Evolutionary conservation across 2,113 vertebrate genomes (phyloP).

Genomic region (Pholis gunnellus): DNA sequence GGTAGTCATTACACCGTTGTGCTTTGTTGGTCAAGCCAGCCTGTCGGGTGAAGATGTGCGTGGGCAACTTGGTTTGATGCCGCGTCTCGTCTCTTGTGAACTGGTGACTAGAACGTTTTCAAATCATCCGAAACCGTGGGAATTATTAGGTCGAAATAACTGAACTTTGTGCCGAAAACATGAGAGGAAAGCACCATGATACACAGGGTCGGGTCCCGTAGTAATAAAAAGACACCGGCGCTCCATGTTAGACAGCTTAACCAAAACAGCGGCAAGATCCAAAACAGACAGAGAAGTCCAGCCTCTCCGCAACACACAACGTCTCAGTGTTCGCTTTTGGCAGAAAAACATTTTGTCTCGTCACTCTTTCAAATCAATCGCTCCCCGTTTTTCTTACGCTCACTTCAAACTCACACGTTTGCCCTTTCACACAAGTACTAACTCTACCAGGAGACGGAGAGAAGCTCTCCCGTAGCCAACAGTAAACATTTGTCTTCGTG

Average conservation of each 20-base stretch:
- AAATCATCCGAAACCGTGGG: slow-evolving; percentile 12
- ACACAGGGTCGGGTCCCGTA: slow-evolving; percentile 37
- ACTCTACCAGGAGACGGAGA: slow-evolving; percentile 35
- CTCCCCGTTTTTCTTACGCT: slow-evolving; percentile 24
- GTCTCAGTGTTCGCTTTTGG: slow-evolving; percentile 76
- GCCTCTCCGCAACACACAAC: slow-evolving; percentile 64
- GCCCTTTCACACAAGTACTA: slow-evolving; percentile 58
- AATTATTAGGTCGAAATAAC: not conserved
- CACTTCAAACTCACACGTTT: slow-evolving; percentile 44
- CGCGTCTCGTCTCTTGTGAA: slow-evolving; percentile 50
- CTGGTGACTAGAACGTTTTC: not conserved
- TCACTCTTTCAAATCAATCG: slow-evolving; percentile 46
- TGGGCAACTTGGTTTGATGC: slow-evolving; percentile 65
- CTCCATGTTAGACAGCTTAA: slow-evolving; percentile 50
- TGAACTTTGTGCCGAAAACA: slow-evolving; percentile 5
- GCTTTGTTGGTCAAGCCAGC: slow-evolving; percentile 66
- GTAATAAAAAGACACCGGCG: slow-evolving; percentile 42
- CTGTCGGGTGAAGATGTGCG: slow-evolving; percentile 67
- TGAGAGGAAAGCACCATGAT: slow-evolving; percentile 34
- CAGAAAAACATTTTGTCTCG: slow-evolving; percentile 64
- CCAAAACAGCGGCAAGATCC: slow-evolving; percentile 55
- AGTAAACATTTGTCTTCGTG: slow-evolving; percentile 76
- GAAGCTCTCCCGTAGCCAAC: slow-evolving; percentile 31
- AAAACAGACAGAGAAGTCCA: slow-evolving; percentile 70
- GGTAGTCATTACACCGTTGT: slow-evolving; percentile 71